Base-by-base conservation (phyloP, 2,797 vertebrate species). In the Xerus rutilus region DNA sequence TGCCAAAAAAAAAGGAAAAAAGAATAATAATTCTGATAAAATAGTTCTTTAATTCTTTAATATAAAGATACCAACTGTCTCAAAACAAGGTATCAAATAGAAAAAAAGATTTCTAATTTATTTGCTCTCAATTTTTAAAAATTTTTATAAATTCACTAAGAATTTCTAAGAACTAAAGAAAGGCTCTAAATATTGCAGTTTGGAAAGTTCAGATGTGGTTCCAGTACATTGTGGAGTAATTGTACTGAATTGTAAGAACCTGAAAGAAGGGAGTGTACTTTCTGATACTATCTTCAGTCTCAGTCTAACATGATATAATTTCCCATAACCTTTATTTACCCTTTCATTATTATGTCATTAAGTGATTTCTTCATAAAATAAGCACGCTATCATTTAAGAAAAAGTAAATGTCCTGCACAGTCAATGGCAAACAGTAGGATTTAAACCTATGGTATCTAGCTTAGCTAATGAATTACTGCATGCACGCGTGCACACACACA, bases 351-450 rank as follows among this genome's bases (percentile, higher is more conserved):
- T 90, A 81, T 5, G 23, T 74, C 86, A 49, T 76, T 89, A 95
- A 97, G 72, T 84, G 57, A 94, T 77, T 94, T 90, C 21, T 83
- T 94, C 78, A 81, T 77, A 92, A 94, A 96, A 70, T 70, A 96
- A 86, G 65, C 69, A 94, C 11, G 72, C 52, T 72, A 77, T 47
- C 59, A 69, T 77, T 96, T 96, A 74, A 93, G 43, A 96, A 91
- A 88, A 43, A 91, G 30, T 62, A 89, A 92, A 79, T 65, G 43
- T 14, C 59, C n/a, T 72, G n/a, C 35, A 73, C 4, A 84, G 23
- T 59, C 43, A 70, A 70, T 23, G 59, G 39, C 28, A 92, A 82
- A 45, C 13, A 93, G 11, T 32, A 90, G 39, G 83, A 84, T 12
- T 28, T 35, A 15, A 20, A 77, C 47, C 73, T 57, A 35, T 21